A percentile compares a stretch with the other conserved stretches of the same genome.
Evolutionary conservation across 2,797 vertebrate genomes (phyloP).

Genomic region (Meriones psammophilus): DNA sequence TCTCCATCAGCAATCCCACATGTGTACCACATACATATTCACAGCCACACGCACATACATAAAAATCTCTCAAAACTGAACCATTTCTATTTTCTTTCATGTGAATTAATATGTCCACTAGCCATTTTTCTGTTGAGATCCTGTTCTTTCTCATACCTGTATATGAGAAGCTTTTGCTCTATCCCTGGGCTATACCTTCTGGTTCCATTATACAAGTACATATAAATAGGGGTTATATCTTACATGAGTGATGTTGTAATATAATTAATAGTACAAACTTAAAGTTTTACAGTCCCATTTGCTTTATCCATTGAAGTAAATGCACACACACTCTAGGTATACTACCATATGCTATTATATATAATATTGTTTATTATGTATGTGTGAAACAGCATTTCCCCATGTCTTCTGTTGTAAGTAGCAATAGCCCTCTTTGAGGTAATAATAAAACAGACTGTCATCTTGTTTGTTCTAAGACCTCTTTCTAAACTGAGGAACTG

Average conservation of each 20-base stretch:
- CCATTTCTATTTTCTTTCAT: constrained; percentile 49
- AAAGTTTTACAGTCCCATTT: not conserved
- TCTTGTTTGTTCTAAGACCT: not conserved
- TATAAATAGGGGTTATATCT: not conserved
- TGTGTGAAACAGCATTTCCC: not conserved
- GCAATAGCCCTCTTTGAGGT: not conserved
- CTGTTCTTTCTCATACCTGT: not conserved
- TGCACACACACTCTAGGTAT: not conserved
- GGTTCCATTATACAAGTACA: no score
- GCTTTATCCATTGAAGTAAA: not conserved
- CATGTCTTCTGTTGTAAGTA: not conserved
- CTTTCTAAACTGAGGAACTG: not conserved
- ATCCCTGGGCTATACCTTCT: not conserved
- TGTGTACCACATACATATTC: not conserved
- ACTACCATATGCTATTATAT: not conserved
- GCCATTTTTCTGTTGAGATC: not conserved
- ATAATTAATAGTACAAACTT: not conserved
- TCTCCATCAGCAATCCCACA: no score
- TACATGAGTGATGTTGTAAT: not conserved
- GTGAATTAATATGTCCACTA: constrained; percentile 17
- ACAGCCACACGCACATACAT: not conserved
- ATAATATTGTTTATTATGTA: not conserved
- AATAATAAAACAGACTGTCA: constrained; percentile 8
- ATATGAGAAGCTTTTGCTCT: not conserved
- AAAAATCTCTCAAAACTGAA: not conserved